Evolutionary conservation across 2,113 vertebrate genomes (phyloP), one percentile per base, ranked within the genome.

Genomic region (Cinclus cinclus): DNA sequence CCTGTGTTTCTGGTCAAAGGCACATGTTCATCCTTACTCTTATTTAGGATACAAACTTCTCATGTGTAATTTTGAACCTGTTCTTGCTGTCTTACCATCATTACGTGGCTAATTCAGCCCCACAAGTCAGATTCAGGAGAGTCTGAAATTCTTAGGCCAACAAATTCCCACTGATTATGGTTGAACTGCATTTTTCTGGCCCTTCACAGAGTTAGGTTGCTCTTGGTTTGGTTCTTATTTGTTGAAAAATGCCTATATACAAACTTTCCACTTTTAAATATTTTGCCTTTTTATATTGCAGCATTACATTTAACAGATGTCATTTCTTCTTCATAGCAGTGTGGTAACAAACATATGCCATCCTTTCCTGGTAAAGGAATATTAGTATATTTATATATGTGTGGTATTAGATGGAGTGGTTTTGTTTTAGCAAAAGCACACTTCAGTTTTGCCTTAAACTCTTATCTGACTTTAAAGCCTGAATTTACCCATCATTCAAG

Each of bases 401-500:
- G 22, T 44, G 59, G 42, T 85, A 83, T 50, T 60, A 75, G 58
- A 80, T 28, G 22, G 56, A 87, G 22, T 5, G 5, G 28, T n/a
- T 96, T 88, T 87, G 39, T 87, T 93, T 90, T 86, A 75, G 68
- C 59, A 75, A 87, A 89, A 92, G 25, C 55, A 47, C 37, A 9
- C 31, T 87, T 95, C 11, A 27, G 53, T 75, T 81, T 44, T 92
- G 60, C 78, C 68, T 74, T 80, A 75, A 94, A 94, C 18, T 79
- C 67, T 83, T 69, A 42, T 83, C 79, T 80, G 63, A 56, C 90
- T 79, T 79, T 76, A 56, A 59, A 78, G 55, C 46, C 39, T 77
- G 55, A 95, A 82, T 84, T 89, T 90, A 82, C 79, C 77, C 74
- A 95, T 94, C 83, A 92, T 92, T 92, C 90, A 90, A 60, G 85